Evolutionary conservation across 2,113 vertebrate genomes (phyloP), one percentile per base, ranked within the genome.

Genomic region (Blennius ocellaris): DNA sequence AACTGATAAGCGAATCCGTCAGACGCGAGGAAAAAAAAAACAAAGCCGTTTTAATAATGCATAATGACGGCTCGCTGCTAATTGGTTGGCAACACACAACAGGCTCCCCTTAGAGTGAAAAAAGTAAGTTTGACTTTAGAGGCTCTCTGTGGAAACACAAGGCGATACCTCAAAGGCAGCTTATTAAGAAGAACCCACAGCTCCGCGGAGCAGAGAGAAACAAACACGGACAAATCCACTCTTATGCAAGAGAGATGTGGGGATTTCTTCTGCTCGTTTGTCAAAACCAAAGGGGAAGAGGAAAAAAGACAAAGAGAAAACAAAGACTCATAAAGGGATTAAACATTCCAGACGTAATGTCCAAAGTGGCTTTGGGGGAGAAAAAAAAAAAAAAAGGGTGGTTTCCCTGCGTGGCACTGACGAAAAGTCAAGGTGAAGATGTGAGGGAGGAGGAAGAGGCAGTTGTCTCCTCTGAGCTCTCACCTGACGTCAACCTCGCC

Each of bases 401-500:
- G 17, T 64, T 5, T 30, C 43, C 40, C 16, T 56, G n/a, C 7
- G 11, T 8, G 8, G 12, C 7, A 14, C 37, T 0, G 9, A 49
- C 9, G 21, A 55, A 56, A 3, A 9, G 2, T 39, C 6, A 6
- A 5, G 43, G 7, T 5, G 11, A 3, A 38, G 17, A 37, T 12
- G 16, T 15, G 2, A 52, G 12, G 50, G 15, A 11, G 41, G 11
- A 30, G 37, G 41, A 39, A 59, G 44, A 21, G 12, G 48, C 0
- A 11, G 36, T 6, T 15, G 16, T 2, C 49, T 73, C 38, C 2
- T 47, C 55, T 64, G 66, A 16, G 47, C 45, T 76, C 96, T 91
- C 87, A 99, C 98, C 98, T 97, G 88, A 99, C 96, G 0, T 99
- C 98, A 87, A 99, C 97, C 89, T 99, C 98, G 6, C 98, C 97